These are phyloP conservation scores for Thecocarcelia acutangulata DNA, from an alignment of 2,888 invertebrate genomes.

Conservation along the genomic window DNA sequence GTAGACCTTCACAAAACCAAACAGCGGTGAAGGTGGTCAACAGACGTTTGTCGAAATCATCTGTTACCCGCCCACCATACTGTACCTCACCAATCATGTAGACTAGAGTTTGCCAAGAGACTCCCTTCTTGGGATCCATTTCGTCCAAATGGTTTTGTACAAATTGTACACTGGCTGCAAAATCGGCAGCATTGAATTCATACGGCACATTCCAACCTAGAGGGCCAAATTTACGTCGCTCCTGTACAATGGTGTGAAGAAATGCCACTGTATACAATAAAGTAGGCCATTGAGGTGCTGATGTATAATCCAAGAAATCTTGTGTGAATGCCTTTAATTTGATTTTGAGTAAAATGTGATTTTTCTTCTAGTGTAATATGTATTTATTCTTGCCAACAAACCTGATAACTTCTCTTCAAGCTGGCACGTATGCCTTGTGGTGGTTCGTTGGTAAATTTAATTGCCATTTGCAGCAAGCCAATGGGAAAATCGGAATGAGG, in stretches of 20 bases:
- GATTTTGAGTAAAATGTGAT: not conserved
- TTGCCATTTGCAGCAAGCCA: conserved; percentile 92
- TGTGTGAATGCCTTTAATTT: conserved; percentile 82
- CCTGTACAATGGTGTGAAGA: conserved; percentile 96
- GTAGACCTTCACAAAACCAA: conserved; percentile 96
- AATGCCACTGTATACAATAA: conserved; percentile 96
- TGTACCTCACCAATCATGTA: conserved; percentile 98
- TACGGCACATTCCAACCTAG: conserved; percentile 98
- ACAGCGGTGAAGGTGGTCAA: conserved; percentile 96
- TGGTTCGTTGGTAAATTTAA: conserved; percentile 98
- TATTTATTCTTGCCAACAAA: conserved; percentile 59
- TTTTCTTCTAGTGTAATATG: not conserved
- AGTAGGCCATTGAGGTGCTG: conserved; percentile 96
- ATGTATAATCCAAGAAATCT: conserved; percentile 95
- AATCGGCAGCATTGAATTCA: conserved; percentile 96
- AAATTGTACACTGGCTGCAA: conserved; percentile 96
- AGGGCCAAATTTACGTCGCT: conserved; percentile 96
- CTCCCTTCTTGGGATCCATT: conserved; percentile 97
- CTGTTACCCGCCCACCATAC: conserved; percentile 95
- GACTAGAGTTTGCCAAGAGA: conserved; percentile 98
- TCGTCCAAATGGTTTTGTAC: conserved; percentile 98
- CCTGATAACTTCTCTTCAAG: conserved; percentile 95
- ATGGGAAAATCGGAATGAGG: conserved; percentile 97
- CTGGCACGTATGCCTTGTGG: conserved; percentile 97
- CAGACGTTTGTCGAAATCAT: conserved; percentile 97